Conservation (phyloP, 2,797 vertebrate species). For the Craterocephalus amniculus region DNA sequence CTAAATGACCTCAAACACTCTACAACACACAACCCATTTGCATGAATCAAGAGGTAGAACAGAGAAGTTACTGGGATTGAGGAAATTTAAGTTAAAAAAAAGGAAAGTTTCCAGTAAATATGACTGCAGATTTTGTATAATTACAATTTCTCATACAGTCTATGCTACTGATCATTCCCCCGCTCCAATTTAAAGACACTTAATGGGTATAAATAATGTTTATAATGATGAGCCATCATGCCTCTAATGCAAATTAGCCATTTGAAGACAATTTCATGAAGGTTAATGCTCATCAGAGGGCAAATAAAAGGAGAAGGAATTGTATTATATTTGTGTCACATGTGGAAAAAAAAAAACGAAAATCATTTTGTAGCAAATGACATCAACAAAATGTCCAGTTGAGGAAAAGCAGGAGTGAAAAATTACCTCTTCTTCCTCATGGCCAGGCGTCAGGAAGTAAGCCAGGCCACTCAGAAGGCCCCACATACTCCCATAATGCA, state of each 20-base stretch:
- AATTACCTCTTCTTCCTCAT: constrained; percentile 82
- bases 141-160: no score
- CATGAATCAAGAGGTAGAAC: no score
- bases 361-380: background rate
- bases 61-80: no score
- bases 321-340: background rate
- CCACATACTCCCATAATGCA: constrained; percentile 77
- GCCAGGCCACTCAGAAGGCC: constrained; percentile 79
- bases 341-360: background rate
- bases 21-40: no score
- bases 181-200: no score
- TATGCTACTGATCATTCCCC: no score
- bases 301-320: background rate
- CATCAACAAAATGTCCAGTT: background rate
- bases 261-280: background rate
- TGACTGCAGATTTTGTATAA: no score
- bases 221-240: background rate
- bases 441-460: constrained; percentile 76
- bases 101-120: no score
- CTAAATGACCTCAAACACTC: no score
- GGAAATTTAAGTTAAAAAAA: no score
- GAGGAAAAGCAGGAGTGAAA: background rate
- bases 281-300: background rate
- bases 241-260: no score
- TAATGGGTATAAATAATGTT: no score